A percentile compares a stretch with the other conserved stretches of the same genome.
Evolutionary conservation across 2,797 vertebrate species (phyloP).

Genomic region (Intellagama lesueurii): DNA sequence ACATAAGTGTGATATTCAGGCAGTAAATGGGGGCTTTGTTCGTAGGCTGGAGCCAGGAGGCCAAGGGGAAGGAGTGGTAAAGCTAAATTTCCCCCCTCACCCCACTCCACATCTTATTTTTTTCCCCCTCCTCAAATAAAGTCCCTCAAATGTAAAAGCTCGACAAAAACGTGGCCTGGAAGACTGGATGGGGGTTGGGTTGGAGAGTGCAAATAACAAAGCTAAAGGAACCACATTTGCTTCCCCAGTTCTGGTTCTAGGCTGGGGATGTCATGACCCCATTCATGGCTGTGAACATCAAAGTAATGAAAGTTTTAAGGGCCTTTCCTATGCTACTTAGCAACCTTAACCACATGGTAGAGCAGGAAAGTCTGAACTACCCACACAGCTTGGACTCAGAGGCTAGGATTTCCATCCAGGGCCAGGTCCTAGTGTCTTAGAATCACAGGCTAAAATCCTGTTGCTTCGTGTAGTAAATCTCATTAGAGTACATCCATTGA

Average conservation of each 20-base stretch:
- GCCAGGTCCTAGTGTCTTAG: too few relatives aligned
- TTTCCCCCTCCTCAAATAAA: constrained; percentile 22
- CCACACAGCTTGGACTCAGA: background rate
- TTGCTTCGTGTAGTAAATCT: too few relatives aligned
- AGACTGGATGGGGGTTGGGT: background rate
- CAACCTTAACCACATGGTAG: background rate
- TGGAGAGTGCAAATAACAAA: background rate
- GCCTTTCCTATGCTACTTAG: background rate
- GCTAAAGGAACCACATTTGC: background rate
- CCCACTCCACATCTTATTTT: constrained; percentile 54
- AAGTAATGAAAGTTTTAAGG: background rate
- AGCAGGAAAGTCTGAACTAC: background rate
- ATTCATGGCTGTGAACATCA: too few relatives aligned
- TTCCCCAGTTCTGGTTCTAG: background rate
- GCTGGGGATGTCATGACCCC: background rate
- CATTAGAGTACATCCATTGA: too few relatives aligned
- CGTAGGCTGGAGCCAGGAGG: constrained; percentile 40
- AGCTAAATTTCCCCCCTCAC: constrained; percentile 48
- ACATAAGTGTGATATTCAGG: constrained; percentile 62
- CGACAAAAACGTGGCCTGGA: constrained; percentile 19
- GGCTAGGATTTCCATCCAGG: background rate
- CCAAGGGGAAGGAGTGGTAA: constrained; percentile 38
- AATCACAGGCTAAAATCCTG: too few relatives aligned
- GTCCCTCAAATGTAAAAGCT: constrained; percentile 36
- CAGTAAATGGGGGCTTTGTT: constrained; percentile 68